Percentiles rank a stretch among this genome's conserved stretches.
Evolutionary conservation across 2,888 invertebrate species (phyloP).

Genomic region (Phalera bucephala): DNA sequence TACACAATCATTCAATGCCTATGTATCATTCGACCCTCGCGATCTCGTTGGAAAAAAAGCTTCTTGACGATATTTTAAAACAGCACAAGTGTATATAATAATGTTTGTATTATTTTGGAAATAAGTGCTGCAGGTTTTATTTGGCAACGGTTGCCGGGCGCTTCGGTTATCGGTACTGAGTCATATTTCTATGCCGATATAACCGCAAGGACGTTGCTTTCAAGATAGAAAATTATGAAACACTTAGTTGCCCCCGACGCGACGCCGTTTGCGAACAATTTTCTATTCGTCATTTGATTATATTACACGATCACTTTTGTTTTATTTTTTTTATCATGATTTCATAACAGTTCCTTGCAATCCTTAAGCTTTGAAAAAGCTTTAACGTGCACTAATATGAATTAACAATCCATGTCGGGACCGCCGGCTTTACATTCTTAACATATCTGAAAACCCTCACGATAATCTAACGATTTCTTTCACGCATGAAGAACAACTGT

Average conservation of each 20-base stretch:
- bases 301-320: no score
- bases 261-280: no score
- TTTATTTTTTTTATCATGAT: no score
- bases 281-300: no score
- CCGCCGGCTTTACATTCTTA: no score
- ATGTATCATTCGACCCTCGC: constrained; percentile 14
- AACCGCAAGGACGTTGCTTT: constrained; percentile 68
- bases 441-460: no score
- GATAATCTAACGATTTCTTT: no score
- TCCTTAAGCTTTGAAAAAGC: no score
- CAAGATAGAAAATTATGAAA: constrained; percentile 57
- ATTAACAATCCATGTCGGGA: no score
- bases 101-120: constrained; percentile 54
- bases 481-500: no score
- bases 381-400: no score
- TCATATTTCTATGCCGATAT: constrained; percentile 65
- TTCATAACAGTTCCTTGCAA: no score
- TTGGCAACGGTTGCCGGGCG: constrained; percentile 63
- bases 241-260: constrained; percentile 29
- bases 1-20: constrained; percentile 15
- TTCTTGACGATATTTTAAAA: constrained; percentile 30
- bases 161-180: constrained; percentile 54
- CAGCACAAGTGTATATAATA: constrained; percentile 34
- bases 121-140: constrained; percentile 60
- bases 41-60: constrained; percentile 3